A percentile compares a stretch with the other conserved stretches of the same genome.
Conservation (phyloP, 2,797 vertebrate species). For the Syndactyla subalaris region DNA sequence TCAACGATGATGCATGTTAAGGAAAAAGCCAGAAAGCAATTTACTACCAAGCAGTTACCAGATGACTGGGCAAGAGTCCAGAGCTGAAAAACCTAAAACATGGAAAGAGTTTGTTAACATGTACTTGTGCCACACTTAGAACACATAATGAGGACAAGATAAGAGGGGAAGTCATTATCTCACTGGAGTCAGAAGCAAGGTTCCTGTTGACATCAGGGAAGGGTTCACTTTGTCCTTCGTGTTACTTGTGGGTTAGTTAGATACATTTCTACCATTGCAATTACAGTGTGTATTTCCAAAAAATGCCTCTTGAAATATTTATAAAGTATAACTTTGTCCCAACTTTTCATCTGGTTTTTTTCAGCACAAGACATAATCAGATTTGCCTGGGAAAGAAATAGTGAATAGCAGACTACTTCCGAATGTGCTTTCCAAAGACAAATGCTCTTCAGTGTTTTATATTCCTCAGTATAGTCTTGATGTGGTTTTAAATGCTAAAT, state of each 20-base stretch:
- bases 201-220: not conserved
- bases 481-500: not conserved
- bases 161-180: not conserved
- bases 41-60: not conserved
- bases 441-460: not conserved
- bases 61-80: not conserved
- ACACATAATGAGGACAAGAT: not conserved
- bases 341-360: not conserved
- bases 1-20: conserved; percentile 48
- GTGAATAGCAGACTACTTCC: not conserved
- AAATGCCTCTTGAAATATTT: not conserved
- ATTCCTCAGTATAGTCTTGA: not conserved
- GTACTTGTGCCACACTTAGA: not conserved
- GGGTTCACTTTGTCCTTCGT: not conserved
- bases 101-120: not conserved
- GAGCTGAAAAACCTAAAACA: not conserved
- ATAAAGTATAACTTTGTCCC: not conserved
- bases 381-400: not conserved
- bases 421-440: not conserved
- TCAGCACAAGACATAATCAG: not conserved
- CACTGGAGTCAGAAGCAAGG: not conserved
- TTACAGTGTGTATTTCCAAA: not conserved
- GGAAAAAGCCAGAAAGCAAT: conserved; percentile 40
- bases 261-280: not conserved
- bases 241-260: not conserved